Evolutionary conservation across 2,797 vertebrate genomes (phyloP).

Genomic region (Brachyalestes nurse): DNA sequence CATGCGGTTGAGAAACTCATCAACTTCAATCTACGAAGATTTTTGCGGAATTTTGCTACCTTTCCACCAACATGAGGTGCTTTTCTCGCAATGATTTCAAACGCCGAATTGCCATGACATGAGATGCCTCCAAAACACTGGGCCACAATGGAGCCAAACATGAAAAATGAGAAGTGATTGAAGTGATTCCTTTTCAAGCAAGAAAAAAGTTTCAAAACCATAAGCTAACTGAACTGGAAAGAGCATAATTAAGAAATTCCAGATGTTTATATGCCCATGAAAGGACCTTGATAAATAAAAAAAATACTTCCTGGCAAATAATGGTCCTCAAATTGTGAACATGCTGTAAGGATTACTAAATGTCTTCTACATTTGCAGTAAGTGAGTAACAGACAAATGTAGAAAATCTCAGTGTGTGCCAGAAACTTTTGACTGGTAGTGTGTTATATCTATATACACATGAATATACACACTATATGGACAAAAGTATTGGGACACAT

Average conservation of each 20-base stretch:
- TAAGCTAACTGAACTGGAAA: neutral
- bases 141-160: conserved; percentile 38
- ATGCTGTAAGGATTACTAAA: no score
- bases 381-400: no score
- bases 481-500: no score
- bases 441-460: no score
- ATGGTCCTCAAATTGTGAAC: no score
- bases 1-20: neutral
- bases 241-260: neutral
- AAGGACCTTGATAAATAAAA: no score
- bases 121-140: conserved; percentile 53
- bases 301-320: no score
- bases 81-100: conserved; percentile 55
- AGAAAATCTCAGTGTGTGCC: no score
- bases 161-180: conserved; percentile 15
- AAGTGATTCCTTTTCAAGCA: neutral
- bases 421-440: no score
- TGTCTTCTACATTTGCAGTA: no score
- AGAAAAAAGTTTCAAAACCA: neutral
- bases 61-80: conserved; percentile 45
- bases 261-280: neutral
- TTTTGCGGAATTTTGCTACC: conserved; percentile 37
- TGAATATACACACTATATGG: no score
- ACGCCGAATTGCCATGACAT: conserved; percentile 50
- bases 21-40: neutral